These are phyloP conservation scores for Venusia cambrica DNA, from an alignment of 2,888 invertebrate species.

Conservation along the genomic window DNA sequence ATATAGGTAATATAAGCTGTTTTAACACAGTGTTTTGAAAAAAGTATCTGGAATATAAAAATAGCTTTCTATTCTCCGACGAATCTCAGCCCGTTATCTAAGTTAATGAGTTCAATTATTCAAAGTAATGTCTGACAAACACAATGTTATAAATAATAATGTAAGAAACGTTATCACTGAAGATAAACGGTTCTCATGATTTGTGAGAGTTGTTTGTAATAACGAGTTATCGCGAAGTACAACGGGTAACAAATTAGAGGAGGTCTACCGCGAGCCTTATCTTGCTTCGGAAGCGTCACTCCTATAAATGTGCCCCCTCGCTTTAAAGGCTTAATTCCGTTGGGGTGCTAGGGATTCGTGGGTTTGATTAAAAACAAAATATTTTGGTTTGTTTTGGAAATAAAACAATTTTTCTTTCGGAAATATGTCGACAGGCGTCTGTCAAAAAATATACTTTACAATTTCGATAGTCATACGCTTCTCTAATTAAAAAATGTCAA, in stretches of 20 bases:
- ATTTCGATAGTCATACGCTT: no score
- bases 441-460: no score
- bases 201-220: slow-evolving; percentile 39
- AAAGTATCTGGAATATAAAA: no score
- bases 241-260: slow-evolving; percentile 68
- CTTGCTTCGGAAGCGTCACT: slow-evolving; percentile 41
- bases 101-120: slow-evolving; percentile 1
- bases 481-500: no score
- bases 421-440: no score
- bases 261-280: slow-evolving; percentile 52
- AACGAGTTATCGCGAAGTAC: slow-evolving; percentile 56
- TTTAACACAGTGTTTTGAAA: no score
- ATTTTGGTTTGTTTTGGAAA: slow-evolving; percentile 18
- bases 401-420: slow-evolving; percentile 13
- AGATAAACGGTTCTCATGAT: slow-evolving; percentile 29
- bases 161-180: slow-evolving; percentile 25
- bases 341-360: slow-evolving; percentile 35
- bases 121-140: slow-evolving; percentile 12
- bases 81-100: no score
- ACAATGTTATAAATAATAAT: slow-evolving; percentile 29
- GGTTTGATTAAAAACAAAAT: slow-evolving; percentile 20
- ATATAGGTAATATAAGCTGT: no score
- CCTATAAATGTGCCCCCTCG: slow-evolving; percentile 40
- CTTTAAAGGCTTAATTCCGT: slow-evolving; percentile 47
- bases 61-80: no score